phyloP scores from a whole-genome alignment of 2,797 vertebrate species.

The Parauchenoglanis punctatus region DNA sequence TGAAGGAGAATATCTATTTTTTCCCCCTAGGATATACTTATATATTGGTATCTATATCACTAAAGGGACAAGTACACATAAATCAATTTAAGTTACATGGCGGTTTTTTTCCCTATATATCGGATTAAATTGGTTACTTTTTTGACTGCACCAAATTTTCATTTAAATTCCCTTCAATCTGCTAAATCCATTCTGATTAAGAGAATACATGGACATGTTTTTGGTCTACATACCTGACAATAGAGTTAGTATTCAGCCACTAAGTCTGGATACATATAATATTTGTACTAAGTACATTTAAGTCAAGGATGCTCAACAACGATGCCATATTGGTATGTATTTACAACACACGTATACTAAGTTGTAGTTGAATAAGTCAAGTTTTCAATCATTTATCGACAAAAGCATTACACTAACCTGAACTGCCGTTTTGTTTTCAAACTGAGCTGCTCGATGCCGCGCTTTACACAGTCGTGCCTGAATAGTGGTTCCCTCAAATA shows the following conservation, averaged over 20 bases:
- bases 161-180: background rate
- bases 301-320: background rate
- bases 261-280: background rate
- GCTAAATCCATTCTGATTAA: background rate
- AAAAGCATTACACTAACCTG: conserved; percentile 13
- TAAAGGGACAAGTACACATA: background rate
- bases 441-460: background rate
- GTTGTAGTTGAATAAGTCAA: background rate
- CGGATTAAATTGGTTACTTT: background rate
- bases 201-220: background rate
- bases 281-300: background rate
- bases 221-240: background rate
- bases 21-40: background rate
- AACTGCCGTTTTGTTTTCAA: conserved; percentile 32
- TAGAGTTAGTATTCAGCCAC: background rate
- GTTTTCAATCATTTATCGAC: background rate
- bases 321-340: background rate
- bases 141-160: background rate
- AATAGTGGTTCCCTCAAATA: background rate
- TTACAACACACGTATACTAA: background rate
- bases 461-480: conserved; percentile 54
- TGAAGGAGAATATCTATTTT: background rate
- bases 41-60: background rate
- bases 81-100: background rate
- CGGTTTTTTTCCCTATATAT: background rate